Evolutionary conservation across 1,140 invertebrate genomes (phyloP), one percentile per base, ranked within the genome.

Genomic region (Physella acuta): DNA sequence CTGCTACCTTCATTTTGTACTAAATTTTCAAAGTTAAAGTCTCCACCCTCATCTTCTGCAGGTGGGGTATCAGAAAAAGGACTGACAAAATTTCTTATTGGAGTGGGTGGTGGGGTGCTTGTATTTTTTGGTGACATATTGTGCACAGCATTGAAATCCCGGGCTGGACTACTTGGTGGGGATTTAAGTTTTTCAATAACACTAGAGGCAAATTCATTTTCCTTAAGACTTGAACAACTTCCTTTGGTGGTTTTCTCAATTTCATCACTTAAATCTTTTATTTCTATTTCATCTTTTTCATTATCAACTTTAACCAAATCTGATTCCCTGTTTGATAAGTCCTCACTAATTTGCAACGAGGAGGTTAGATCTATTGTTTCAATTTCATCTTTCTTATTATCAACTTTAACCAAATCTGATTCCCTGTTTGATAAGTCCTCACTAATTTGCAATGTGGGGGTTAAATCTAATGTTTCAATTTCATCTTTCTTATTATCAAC

Each of bases 111-210:
- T 20, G 39, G 39, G 8, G 39, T 44, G 39, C 39, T 44, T 20
- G 39, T 44, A 44, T 20, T 44, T 44, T 44, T 8, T 11, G 39
- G 39, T 11, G 39, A 44, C 8, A 11, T 44, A 44, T 20, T 44
- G 20, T 20, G n/a, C n/a, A n/a, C n/a, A n/a, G n/a, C n/a, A n/a
- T n/a, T n/a, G n/a, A n/a, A n/a, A n/a, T n/a, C n/a, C n/a, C n/a
- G n/a, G n/a, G n/a, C n/a, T n/a, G n/a, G 39, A 11, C 20, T 20
- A 44, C 39, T 44, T 44, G 33, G 24, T 14, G 51, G 64, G 34
- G 64, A 66, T 3, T 1, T 56, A 5, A 66, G 39, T 24, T 36
- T 66, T 28, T 58, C 39, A 26, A 66, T 66, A 37, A 66, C 64
- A 66, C 11, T 56, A 20, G 64, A 64, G 2, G 62, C 62, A 37